phyloP scores from a whole-genome alignment of 2,888 invertebrate genomes.

The Ormyrus nitidulus region DNA sequence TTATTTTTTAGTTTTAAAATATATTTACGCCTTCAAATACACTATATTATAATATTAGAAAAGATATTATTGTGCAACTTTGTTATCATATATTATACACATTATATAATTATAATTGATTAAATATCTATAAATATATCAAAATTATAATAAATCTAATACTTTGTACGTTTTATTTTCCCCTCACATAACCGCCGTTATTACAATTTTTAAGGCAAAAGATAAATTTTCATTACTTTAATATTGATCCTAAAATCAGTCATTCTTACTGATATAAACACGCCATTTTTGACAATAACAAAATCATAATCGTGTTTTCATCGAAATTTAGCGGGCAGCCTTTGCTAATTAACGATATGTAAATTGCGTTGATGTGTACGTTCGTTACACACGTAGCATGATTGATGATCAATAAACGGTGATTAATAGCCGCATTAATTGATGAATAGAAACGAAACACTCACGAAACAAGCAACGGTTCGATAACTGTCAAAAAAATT shows the following conservation, averaged over 20 bases:
- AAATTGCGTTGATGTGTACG: constrained; percentile 36
- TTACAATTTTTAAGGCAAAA: neutral
- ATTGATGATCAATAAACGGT: constrained; percentile 41
- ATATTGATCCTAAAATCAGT: too few species aligned
- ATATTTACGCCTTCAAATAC: too few species aligned
- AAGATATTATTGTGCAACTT: constrained; percentile 62
- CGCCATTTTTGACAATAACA: neutral
- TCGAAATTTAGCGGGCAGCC: neutral
- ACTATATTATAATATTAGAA: too few species aligned
- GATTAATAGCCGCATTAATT: constrained; percentile 40
- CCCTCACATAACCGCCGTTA: neutral
- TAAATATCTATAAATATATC: constrained; percentile 35
- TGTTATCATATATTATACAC: constrained; percentile 62
- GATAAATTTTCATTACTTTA: neutral
- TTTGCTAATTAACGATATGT: constrained; percentile 31
- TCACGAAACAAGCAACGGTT: constrained; percentile 15
- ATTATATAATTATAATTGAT: constrained; percentile 20
- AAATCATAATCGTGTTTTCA: constrained; percentile 4
- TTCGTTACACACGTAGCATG: constrained; percentile 16
- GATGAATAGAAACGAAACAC: constrained; percentile 29
- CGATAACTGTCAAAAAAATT: neutral
- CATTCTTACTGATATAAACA: too few species aligned
- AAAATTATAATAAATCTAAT: neutral
- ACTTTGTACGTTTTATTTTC: constrained; percentile 10
- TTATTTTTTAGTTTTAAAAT: too few species aligned